These are phyloP conservation scores for Apotomis betuletana DNA, from an alignment of 2,888 invertebrate species.

Conservation along the genomic window DNA sequence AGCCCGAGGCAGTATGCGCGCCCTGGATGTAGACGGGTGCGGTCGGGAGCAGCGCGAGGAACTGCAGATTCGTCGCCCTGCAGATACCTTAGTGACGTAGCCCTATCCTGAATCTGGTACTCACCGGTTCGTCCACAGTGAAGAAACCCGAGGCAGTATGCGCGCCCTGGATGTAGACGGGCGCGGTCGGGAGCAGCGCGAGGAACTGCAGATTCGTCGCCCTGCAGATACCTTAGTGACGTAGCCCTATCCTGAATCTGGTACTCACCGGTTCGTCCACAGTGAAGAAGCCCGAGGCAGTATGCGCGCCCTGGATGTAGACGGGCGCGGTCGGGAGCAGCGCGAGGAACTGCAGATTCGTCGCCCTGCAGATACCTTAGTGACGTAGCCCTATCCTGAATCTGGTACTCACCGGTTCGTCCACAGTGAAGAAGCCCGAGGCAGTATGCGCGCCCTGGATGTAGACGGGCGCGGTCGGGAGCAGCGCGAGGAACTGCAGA, in stretches of 20 bases:
- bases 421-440: background rate
- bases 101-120: constrained; percentile 72
- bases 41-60: background rate
- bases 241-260: background rate
- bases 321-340: background rate
- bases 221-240: background rate
- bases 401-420: background rate
- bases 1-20: background rate
- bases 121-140: constrained; percentile 70
- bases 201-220: constrained; percentile 74
- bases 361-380: background rate
- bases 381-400: background rate
- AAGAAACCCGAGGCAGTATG: background rate
- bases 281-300: background rate
- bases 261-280: background rate
- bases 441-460: background rate
- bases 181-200: background rate
- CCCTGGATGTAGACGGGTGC: background rate
- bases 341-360: background rate
- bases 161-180: constrained; percentile 1
- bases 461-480: background rate
- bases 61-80: constrained; percentile 74
- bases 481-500: background rate
- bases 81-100: too few relatives aligned
- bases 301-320: background rate